Conservation (phyloP, 2,888 invertebrate species). For the Trichopria drosophilae region DNA sequence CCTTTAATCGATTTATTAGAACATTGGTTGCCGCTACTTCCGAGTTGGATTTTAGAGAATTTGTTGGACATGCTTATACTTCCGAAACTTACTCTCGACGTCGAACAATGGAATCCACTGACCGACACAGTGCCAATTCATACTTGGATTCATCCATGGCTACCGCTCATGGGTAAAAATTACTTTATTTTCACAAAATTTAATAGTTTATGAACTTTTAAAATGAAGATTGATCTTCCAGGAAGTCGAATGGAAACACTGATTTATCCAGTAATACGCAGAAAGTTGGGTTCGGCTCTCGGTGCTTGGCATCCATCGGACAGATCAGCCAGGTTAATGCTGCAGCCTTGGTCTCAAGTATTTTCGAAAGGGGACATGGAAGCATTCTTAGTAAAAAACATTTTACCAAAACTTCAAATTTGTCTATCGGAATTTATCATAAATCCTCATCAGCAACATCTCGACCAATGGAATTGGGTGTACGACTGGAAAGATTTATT, state of each 20-base stretch:
- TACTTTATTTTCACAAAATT: slow-evolving; percentile 3
- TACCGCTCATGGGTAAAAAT: slow-evolving; percentile 73
- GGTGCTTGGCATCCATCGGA: slow-evolving; percentile 96
- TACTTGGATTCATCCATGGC: slow-evolving; percentile 97
- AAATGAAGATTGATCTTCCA: slow-evolving; percentile 30
- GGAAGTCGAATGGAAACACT: slow-evolving; percentile 62
- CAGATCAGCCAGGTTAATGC: slow-evolving; percentile 85
- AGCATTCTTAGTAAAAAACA: slow-evolving; percentile 81
- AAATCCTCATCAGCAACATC: slow-evolving; percentile 73
- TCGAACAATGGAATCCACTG: slow-evolving; percentile 92
- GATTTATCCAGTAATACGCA: slow-evolving; percentile 87
- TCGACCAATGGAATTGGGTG: slow-evolving; percentile 92
- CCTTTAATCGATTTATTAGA: slow-evolving; percentile 78
- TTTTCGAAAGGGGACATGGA: slow-evolving; percentile 77
- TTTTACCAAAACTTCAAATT: slow-evolving; percentile 84
- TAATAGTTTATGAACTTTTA: background rate
- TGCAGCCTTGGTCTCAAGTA: slow-evolving; percentile 86
- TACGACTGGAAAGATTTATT: slow-evolving; percentile 91
- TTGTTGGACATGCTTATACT: slow-evolving; percentile 81
- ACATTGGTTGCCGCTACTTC: slow-evolving; percentile 78
- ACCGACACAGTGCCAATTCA: slow-evolving; percentile 95
- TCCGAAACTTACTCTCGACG: slow-evolving; percentile 74
- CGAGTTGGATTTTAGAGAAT: slow-evolving; percentile 81
- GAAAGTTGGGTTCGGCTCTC: slow-evolving; percentile 86
- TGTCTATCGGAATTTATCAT: slow-evolving; percentile 67